A percentile compares a stretch with the other conserved stretches of the same genome.
Conservation (phyloP, 2,797 vertebrate species). For the Eulemur albifrons region DNA sequence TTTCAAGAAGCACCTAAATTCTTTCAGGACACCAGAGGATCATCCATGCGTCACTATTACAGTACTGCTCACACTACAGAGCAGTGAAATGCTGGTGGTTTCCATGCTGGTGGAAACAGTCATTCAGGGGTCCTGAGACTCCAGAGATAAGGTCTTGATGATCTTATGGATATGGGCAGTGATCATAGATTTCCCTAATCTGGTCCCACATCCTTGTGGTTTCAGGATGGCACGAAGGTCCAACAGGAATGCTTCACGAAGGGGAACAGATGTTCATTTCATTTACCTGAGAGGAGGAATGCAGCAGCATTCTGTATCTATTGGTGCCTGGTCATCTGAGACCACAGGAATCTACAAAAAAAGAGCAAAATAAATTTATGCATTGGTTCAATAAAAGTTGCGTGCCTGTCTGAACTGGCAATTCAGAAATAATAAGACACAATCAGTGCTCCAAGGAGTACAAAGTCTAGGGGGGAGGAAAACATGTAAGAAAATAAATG, state of each 20-base stretch:
- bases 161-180: not conserved
- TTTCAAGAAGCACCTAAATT: not conserved
- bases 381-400: not conserved
- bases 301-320: not conserved
- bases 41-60: rapidly evolving
- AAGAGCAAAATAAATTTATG: not conserved
- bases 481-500: not conserved
- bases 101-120: not conserved
- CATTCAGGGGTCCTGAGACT: not conserved
- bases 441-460: not conserved
- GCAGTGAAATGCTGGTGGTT: not conserved
- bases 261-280: not conserved
- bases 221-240: not conserved
- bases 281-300: not conserved
- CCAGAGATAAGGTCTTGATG: not conserved
- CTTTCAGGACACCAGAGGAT: not conserved
- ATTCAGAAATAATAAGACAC: not conserved
- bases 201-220: not conserved
- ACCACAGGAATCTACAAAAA: not conserved
- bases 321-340: not conserved
- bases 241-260: not conserved
- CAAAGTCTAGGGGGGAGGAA: not conserved
- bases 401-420: not conserved
- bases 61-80: too few species aligned
- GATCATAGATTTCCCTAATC: too few species aligned